phyloP scores from a whole-genome alignment of 2,888 invertebrate genomes.

The Gastrophysa polygoni region DNA sequence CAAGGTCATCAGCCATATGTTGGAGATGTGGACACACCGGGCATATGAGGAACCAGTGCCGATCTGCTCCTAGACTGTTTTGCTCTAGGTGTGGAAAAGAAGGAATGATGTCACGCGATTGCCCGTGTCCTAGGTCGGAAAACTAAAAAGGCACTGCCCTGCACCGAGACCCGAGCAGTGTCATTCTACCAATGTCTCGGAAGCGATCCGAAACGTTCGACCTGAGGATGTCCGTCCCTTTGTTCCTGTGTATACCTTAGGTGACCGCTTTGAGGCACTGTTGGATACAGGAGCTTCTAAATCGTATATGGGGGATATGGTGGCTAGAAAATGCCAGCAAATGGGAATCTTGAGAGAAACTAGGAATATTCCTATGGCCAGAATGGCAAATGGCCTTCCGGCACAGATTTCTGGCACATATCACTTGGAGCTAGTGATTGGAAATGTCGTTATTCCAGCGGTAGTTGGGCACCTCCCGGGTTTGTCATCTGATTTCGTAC shows the following conservation, averaged over 20 bases:
- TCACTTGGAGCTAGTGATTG: not conserved
- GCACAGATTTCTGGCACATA: not conserved
- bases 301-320: not conserved
- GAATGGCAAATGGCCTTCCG: not conserved
- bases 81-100: not conserved
- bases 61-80: slow-evolving; percentile 1
- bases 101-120: not conserved
- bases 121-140: slow-evolving; percentile 7
- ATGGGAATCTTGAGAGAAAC: not conserved
- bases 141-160: not conserved
- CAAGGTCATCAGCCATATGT: not conserved
- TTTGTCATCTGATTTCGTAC: not conserved
- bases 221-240: not conserved
- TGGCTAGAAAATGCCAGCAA: not conserved
- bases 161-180: slow-evolving; percentile 1
- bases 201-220: not conserved
- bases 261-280: not conserved
- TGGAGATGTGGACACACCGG: slow-evolving; percentile 1
- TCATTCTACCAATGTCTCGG: not conserved
- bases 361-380: not conserved
- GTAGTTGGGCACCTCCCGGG: not conserved
- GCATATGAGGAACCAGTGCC: slow-evolving; percentile 3
- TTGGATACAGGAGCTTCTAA: not conserved
- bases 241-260: not conserved
- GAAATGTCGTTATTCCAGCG: not conserved